These are phyloP conservation scores for Syngnathus scovelli DNA, from an alignment of 2,113 vertebrate species.

Conservation along the genomic window DNA sequence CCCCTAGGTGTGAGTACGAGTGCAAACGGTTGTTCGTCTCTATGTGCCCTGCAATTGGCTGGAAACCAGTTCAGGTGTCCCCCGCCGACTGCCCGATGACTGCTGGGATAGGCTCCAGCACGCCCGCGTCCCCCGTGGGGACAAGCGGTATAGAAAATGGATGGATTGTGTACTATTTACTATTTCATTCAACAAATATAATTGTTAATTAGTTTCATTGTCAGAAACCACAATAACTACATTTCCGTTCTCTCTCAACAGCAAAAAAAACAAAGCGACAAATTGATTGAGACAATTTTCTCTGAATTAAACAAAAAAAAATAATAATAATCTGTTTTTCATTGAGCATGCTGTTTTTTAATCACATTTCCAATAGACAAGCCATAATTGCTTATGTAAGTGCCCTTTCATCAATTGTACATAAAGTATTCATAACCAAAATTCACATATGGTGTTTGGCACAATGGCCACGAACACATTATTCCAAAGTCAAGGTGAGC, in stretches of 20 bases:
- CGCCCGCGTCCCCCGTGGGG: no score
- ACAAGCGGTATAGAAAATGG: no score
- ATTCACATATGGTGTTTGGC: slow-evolving; percentile 10
- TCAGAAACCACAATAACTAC: not conserved
- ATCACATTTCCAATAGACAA: not conserved
- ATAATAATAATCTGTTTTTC: not conserved
- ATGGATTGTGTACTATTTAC: not conserved
- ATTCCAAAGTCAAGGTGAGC: slow-evolving; percentile 39
- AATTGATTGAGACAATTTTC: not conserved
- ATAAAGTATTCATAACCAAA: slow-evolving; percentile 19
- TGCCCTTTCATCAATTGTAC: not conserved
- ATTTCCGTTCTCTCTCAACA: not conserved
- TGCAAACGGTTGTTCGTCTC: no score
- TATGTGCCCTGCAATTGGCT: no score
- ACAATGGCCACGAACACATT: slow-evolving; percentile 15
- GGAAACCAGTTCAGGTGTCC: no score
- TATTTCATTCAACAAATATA: no score
- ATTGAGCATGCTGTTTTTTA: not conserved
- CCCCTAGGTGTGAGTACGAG: no score
- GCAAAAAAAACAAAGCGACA: not conserved
- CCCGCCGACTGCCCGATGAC: no score
- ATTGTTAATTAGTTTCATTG: not conserved
- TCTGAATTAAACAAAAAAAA: not conserved
- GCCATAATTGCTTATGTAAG: not conserved
- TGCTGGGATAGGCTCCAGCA: no score